phyloP scores from a whole-genome alignment of 2,888 invertebrate species.

The Oscheius sp. region DNA sequence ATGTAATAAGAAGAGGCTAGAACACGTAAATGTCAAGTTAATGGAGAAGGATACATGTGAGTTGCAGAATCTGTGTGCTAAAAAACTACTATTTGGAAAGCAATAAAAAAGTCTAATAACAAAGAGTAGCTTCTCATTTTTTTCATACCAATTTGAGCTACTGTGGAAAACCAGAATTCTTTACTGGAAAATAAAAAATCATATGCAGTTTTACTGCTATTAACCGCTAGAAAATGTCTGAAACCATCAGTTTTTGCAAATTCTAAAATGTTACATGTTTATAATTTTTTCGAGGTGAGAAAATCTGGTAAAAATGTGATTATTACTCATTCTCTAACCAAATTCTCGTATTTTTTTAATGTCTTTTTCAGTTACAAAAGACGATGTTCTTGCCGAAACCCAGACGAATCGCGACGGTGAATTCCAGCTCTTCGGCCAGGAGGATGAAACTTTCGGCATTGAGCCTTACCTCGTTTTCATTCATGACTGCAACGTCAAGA shows the following conservation, averaged over 20 bases:
- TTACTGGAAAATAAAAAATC: no score
- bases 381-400: slow-evolving; percentile 46
- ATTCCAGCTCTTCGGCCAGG: slow-evolving; percentile 49
- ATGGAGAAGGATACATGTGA: slow-evolving; percentile 55
- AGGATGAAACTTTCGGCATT: slow-evolving; percentile 15
- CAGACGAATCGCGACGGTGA: slow-evolving; percentile 55
- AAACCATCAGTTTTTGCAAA: no score
- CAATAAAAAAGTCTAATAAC: no score
- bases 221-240: no score
- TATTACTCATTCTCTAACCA: neutral
- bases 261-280: no score
- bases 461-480: slow-evolving; percentile 20
- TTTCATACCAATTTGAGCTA: no score
- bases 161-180: no score
- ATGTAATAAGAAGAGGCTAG: slow-evolving; percentile 51
- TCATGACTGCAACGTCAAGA: slow-evolving; percentile 25
- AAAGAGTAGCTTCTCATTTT: no score
- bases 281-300: no score
- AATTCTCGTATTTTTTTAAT: neutral
- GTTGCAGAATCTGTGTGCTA: no score
- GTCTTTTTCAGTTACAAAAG: slow-evolving; percentile 56
- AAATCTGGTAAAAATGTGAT: neutral
- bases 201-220: no score
- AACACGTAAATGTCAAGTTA: slow-evolving; percentile 45
- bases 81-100: no score